Percentiles rank a stretch among this genome's conserved stretches.
phyloP scores from a whole-genome alignment of 2,113 vertebrate genomes.

The Eptatretus burgeri region DNA sequence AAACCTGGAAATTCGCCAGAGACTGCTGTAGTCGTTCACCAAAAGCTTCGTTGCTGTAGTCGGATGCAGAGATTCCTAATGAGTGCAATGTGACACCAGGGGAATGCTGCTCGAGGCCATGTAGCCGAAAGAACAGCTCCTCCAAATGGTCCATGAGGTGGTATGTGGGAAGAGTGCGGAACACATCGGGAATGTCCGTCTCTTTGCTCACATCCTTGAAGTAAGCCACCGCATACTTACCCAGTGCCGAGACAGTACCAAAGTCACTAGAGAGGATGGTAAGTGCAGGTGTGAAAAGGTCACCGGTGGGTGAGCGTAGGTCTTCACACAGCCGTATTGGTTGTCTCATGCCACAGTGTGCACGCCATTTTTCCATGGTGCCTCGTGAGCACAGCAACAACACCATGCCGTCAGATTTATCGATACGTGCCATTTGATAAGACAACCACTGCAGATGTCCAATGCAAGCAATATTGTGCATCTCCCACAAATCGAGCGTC shows the following conservation, averaged over 20 bases:
- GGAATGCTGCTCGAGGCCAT: neutral
- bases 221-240: slow-evolving; percentile 26
- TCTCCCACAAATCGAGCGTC: slow-evolving; percentile 31
- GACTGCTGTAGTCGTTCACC: neutral
- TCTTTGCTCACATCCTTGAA: slow-evolving; percentile 13
- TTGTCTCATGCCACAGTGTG: slow-evolving; percentile 8
- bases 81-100: neutral
- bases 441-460: slow-evolving; percentile 32
- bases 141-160: slow-evolving; percentile 23
- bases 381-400: slow-evolving; percentile 20
- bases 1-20: neutral
- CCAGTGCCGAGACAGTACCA: slow-evolving; percentile 13
- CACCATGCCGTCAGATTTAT: slow-evolving; percentile 17
- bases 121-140: slow-evolving; percentile 16
- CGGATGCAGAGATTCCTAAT: neutral
- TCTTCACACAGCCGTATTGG: slow-evolving; percentile 13
- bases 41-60: neutral
- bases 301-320: slow-evolving; percentile 14
- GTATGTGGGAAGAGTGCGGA: slow-evolving; percentile 20
- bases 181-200: slow-evolving; percentile 12
- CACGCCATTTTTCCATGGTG: neutral
- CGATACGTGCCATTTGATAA: slow-evolving; percentile 13
- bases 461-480: slow-evolving; percentile 22
- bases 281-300: slow-evolving; percentile 26
- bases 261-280: slow-evolving; percentile 26